These are phyloP conservation scores for Odobenus rosmarus DNA, from an alignment of 2,113 vertebrate genomes.

Conservation along the genomic window DNA sequence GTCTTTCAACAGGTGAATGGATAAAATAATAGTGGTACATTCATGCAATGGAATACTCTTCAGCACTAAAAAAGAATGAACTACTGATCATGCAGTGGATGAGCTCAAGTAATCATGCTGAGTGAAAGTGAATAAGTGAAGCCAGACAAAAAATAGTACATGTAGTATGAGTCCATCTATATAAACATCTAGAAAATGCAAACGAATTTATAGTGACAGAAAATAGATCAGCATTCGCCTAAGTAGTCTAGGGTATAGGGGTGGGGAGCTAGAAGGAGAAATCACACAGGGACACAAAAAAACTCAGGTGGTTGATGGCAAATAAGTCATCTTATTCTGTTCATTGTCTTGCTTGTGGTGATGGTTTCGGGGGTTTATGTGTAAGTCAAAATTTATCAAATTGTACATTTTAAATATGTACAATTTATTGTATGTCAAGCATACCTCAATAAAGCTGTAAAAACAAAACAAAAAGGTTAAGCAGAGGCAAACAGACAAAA, in stretches of 20 bases:
- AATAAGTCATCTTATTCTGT: not conserved
- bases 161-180: not conserved
- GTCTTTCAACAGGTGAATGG: not conserved
- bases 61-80: not conserved
- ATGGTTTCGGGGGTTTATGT: not conserved
- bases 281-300: not conserved
- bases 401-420: not conserved
- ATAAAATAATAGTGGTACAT: no score
- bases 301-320: not conserved
- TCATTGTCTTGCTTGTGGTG: not conserved
- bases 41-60: no score
- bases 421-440: not conserved
- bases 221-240: no score
- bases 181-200: not conserved
- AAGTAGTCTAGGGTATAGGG: not conserved
- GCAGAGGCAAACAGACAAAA: not conserved
- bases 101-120: not conserved
- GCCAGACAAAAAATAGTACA: not conserved
- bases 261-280: not conserved
- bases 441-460: not conserved
- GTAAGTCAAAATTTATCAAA: not conserved
- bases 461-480: not conserved
- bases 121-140: not conserved
- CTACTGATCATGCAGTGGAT: no score
- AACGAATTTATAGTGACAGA: not conserved